These are phyloP conservation scores for Falco biarmicus DNA, from an alignment of 2,797 vertebrate species.

Conservation along the genomic window DNA sequence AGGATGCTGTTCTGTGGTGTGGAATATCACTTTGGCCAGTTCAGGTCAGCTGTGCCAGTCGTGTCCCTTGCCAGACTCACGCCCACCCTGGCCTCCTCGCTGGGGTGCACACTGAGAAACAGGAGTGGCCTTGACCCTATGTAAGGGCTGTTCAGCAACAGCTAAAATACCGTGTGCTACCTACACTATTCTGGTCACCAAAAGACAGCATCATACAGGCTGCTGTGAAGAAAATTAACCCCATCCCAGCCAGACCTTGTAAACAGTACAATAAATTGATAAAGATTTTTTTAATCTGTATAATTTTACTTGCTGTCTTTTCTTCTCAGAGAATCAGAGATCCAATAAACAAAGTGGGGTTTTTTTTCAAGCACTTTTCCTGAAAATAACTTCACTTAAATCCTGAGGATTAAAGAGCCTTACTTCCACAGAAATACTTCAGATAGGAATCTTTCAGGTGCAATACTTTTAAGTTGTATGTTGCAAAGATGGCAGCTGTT, in stretches of 20 bases:
- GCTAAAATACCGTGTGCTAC: neutral
- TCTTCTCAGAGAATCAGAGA: neutral
- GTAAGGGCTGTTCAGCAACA: neutral
- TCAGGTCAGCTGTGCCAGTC: neutral
- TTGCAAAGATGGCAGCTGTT: neutral
- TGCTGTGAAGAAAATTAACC: neutral
- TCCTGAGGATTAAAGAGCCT: neutral
- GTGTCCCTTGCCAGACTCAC: neutral
- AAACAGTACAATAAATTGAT: neutral
- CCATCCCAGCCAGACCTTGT: neutral
- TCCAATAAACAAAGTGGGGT: neutral
- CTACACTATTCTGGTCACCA: neutral
- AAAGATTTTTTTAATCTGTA: neutral
- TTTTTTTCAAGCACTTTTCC: neutral
- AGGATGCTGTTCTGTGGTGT: accelerated
- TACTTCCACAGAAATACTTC: neutral
- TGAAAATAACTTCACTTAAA: neutral
- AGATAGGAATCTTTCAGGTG: neutral
- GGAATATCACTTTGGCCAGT: neutral
- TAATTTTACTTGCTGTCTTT: neutral
- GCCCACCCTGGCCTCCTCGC: neutral
- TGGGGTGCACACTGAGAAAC: neutral
- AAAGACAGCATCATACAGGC: neutral
- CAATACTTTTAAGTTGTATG: neutral
- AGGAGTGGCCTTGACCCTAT: neutral